Evolutionary conservation across 2,888 invertebrate genomes (phyloP).

Genomic region (Pycnomerus fuliginosus): DNA sequence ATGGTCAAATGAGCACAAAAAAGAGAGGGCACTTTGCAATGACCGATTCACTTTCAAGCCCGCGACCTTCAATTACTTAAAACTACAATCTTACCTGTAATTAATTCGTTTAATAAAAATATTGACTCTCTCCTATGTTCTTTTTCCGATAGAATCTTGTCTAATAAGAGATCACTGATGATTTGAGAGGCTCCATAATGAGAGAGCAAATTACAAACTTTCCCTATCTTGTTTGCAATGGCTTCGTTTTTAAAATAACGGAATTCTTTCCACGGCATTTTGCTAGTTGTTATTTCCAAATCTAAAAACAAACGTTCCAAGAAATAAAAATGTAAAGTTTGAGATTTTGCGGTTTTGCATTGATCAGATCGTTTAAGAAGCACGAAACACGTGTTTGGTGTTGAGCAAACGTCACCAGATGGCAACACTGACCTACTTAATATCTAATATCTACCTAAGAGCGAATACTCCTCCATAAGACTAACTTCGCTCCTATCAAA

Average conservation of each 20-base stretch:
- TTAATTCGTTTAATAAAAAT: slow-evolving; percentile 58
- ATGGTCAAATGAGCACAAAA: too few species aligned
- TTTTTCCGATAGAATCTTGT: slow-evolving; percentile 56
- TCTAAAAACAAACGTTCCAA: slow-evolving; percentile 8
- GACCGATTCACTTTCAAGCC: too few species aligned
- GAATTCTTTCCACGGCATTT: slow-evolving; percentile 65
- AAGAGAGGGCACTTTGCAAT: too few species aligned
- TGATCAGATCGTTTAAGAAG: too few species aligned
- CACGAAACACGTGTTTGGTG: too few species aligned
- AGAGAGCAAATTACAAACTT: slow-evolving; percentile 59
- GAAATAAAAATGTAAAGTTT: neutral
- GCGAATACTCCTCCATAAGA: slow-evolving; percentile 55
- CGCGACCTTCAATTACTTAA: too few species aligned
- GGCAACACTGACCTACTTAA: too few species aligned
- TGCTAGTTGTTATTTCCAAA: slow-evolving; percentile 12
- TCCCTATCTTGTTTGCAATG: slow-evolving; percentile 56
- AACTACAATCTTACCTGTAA: slow-evolving; percentile 29
- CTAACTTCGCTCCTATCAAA: slow-evolving; percentile 55
- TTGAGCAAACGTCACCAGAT: too few species aligned
- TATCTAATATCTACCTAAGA: slow-evolving; percentile 29
- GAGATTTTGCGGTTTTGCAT: too few species aligned
- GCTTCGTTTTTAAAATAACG: slow-evolving; percentile 58
- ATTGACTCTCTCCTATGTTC: slow-evolving; percentile 62
- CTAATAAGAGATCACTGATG: slow-evolving; percentile 63
- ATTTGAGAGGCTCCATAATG: slow-evolving; percentile 57